Evolutionary conservation across 2,888 invertebrate genomes (phyloP).

Genomic region (Agriotes lineatus): DNA sequence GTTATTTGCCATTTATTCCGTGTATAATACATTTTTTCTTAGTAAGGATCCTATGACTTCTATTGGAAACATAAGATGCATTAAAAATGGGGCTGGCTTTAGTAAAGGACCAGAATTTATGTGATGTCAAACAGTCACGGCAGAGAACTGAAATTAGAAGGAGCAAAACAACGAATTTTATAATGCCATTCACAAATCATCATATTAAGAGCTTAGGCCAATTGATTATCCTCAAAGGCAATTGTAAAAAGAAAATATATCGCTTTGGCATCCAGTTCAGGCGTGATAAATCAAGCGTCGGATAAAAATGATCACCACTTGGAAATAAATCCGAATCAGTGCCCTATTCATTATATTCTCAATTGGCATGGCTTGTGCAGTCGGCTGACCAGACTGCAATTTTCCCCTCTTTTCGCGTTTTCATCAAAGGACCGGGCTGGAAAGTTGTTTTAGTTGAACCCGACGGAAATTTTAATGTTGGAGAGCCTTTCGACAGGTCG

Average conservation of each 20-base stretch:
- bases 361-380: slow-evolving; percentile 51
- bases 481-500: slow-evolving; percentile 12
- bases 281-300: slow-evolving; percentile 59
- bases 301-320: slow-evolving; percentile 61
- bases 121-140: too few relatives aligned
- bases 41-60: too few relatives aligned
- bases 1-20: too few relatives aligned
- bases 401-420: slow-evolving; percentile 5
- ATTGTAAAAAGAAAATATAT: slow-evolving; percentile 61
- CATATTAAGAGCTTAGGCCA: slow-evolving; percentile 53
- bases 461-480: background rate
- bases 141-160: background rate
- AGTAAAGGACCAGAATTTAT: too few relatives aligned
- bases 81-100: too few relatives aligned
- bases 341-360: slow-evolving; percentile 59
- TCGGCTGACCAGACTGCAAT: slow-evolving; percentile 35
- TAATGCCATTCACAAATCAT: slow-evolving; percentile 52
- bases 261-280: slow-evolving; percentile 59
- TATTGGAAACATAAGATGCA: too few relatives aligned
- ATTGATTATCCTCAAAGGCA: slow-evolving; percentile 58
- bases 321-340: slow-evolving; percentile 60
- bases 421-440: background rate
- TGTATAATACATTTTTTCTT: too few relatives aligned
- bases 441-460: background rate
- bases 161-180: slow-evolving; percentile 24